Evolutionary conservation across 2,113 vertebrate genomes (phyloP).

Genomic region (Suricata suricatta): DNA sequence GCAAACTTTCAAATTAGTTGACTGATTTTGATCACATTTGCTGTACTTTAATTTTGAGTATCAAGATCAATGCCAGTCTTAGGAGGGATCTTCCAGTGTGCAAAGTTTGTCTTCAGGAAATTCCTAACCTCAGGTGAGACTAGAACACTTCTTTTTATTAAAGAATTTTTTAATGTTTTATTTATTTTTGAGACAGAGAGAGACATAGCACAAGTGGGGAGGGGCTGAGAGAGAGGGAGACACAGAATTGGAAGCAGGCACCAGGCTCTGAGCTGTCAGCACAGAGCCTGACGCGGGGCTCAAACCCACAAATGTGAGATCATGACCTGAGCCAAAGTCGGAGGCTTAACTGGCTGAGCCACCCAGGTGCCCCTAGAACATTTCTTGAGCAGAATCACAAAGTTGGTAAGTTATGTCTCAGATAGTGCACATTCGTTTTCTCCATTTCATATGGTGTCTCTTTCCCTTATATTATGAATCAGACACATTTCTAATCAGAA

Average conservation of each 20-base stretch:
- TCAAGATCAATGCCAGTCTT: neutral
- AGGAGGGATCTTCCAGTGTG: neutral
- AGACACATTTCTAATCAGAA: neutral
- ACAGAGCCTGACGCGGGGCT: too few species aligned
- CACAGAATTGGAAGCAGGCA: too few species aligned
- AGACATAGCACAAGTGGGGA: too few species aligned
- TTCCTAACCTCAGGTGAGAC: neutral
- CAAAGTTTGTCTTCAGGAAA: neutral
- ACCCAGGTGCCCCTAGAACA: neutral
- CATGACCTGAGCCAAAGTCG: too few species aligned
- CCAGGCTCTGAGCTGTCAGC: too few species aligned
- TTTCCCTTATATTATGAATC: neutral
- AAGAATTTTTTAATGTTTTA: too few species aligned
- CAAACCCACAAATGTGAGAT: too few species aligned
- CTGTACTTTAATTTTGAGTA: neutral
- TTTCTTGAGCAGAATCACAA: neutral
- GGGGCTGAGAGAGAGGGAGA: too few species aligned
- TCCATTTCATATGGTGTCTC: neutral
- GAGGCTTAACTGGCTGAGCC: too few species aligned
- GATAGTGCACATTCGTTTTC: neutral
- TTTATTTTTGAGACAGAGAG: too few species aligned
- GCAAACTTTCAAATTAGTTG: constrained; percentile 32
- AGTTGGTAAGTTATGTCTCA: neutral
- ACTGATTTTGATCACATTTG: constrained; percentile 53
- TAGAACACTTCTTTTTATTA: neutral